Base-by-base conservation (phyloP, 2,113 vertebrate species). In the Formicarius rufipectus region DNA sequence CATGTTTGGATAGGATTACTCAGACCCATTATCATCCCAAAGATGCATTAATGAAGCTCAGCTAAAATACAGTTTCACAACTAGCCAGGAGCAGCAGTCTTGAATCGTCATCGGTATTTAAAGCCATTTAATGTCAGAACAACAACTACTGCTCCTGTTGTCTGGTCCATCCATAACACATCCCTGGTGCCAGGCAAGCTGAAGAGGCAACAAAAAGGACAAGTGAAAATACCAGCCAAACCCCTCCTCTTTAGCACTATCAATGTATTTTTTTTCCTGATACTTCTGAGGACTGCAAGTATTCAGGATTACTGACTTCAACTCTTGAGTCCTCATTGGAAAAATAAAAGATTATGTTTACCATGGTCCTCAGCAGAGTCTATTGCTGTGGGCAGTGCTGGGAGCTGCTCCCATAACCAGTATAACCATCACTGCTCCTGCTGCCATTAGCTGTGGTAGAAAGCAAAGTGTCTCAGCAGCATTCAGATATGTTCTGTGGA, bases 351-450 rank as follows among this genome's bases (percentile, higher is more conserved):
- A 11, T 4, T 18, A 8, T 8, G 24, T 11, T n/a, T 60, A 13
- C 64, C 18, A 31, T 2, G 1, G 30, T 33, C 71, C 30, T 59
- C 30, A 84, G 12, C 2, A 0, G 24, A 17, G 5, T 5, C 16
- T 23, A 33, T 16, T 53, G 2, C 33, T 6, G 42, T 16, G 2
- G 75, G 28, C 3, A 42, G 59, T 13, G 23, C 64, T 39, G 37
- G 50, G 67, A 53, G 15, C 42, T 8, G 4, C 8, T n/a, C 11
- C 66, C 47, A 15, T 1, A 6, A 12, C 11, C 45, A 17, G 6
- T 5, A 5, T 0, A 13, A 23, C 11, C 42, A 24, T 4, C 28
- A 17, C 14, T 2, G 1, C 4, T 23, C 21, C 31, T 3, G 14
- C 52, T 42, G n/a, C 47, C 24, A 16, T 12, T 24, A 39, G 47